Base-by-base conservation (phyloP, 2,888 invertebrate genomes). In the Orthosia gracilis region DNA sequence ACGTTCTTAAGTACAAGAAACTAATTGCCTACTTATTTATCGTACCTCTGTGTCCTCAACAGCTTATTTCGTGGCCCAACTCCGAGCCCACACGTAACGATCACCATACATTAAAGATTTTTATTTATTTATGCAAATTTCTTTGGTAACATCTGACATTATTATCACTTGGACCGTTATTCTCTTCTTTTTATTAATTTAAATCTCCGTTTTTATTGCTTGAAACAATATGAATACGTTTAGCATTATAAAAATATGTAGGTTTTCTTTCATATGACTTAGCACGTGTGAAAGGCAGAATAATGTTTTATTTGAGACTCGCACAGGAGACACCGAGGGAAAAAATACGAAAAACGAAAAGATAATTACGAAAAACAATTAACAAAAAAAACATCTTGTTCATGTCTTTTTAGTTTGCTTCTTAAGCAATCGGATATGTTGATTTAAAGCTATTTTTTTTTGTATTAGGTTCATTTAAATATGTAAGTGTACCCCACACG, bases 91-190 rank as follows among this genome's bases (percentile, higher is more conserved):
- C 64, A 17, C 58, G 52, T 74, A 67, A 78, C 62, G 18, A 69
- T 55, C 55, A 26, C 57, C 21, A 55, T 64, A 65, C 65, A 54
- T 31, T 55, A 18, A 70, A 76, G 31, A 79, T 75, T 62, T 78
- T 69, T 83, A 86, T 84, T 81, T 73, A 75, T 76, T 73, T 84
- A 85, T 86, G 75, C 71, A 69, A 84, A 81, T 82, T 59, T 76
- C 9, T 74, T 70, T 26, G n/a, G 69, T 78, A 86, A 77, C 67
- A 63, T 62, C 54, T 26, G 68, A 70, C 69, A 65, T 45, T 73
- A 75, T 69, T 78, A 67, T 74, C 73, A 58, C 65, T 73, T 31
- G 64, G 57, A 73, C 82, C 75, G 87, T 77, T 77, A 76, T 17
- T 26, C 47, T 15, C 31, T 64, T 70, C 47, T 78, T 76, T 52